phyloP scores from a whole-genome alignment of 2,797 vertebrate species.

The Gallirallus australis region DNA sequence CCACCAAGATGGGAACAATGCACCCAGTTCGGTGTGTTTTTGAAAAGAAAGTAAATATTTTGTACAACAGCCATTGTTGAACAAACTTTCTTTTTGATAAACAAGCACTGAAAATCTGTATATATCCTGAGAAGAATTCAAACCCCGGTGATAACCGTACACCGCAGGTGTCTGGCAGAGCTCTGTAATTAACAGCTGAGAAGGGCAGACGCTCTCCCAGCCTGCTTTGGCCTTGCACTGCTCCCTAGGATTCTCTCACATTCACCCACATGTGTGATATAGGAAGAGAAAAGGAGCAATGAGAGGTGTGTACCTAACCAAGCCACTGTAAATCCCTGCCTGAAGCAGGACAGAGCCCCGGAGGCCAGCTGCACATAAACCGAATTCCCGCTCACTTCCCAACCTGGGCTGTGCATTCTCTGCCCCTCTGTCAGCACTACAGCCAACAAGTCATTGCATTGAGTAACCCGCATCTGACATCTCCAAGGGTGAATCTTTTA shows the following conservation, averaged over 20 bases:
- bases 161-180: background rate
- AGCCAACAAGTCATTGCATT: background rate
- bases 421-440: background rate
- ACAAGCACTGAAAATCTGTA: conserved; percentile 22
- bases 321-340: background rate
- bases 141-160: background rate
- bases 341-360: background rate
- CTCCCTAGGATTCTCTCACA: background rate
- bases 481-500: background rate
- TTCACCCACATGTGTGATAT: background rate
- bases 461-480: background rate
- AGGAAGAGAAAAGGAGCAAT: background rate
- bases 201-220: background rate
- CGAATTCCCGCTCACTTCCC: background rate
- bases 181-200: background rate
- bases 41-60: conserved; percentile 41
- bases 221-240: background rate
- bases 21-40: background rate
- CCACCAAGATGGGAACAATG: conserved; percentile 19
- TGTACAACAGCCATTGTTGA: background rate
- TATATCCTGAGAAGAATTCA: conserved; percentile 10
- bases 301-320: background rate
- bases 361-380: background rate
- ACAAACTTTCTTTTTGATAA: conserved; percentile 45
- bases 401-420: background rate